Evolutionary conservation across 2,888 invertebrate genomes (phyloP), one percentile per base, ranked within the genome.

Genomic region (Cepaea hortensis): DNA sequence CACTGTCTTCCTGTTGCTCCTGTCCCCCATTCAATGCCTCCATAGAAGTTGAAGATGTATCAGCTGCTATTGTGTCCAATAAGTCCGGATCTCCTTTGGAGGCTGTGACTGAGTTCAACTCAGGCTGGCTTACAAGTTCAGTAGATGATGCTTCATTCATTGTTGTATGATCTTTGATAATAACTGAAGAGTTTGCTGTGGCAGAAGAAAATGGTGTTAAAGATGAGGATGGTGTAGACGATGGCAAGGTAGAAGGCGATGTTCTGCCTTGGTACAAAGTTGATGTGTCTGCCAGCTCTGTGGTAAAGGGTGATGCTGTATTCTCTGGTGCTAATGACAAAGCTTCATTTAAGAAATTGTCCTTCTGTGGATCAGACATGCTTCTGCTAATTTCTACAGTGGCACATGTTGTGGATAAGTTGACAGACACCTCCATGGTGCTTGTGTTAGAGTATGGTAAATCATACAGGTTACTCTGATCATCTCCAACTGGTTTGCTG

Each of bases 151-250:
- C 18, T 68, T 68, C 46, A 50, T 61, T 73, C 15, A 82, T 9
- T 61, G 23, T 23, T 55, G 61, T n/a, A 15, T 72, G 82, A 50
- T n/a, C 55, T 61, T n/a, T 11, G 3, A 35, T 15, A 23, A 23
- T 48, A 15, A 72, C 23, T 48, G 72, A 72, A 18, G 15, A 81
- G 70, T 68, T 46, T 75, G 35, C 55, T 23, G 35, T 70, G 68
- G 86, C 84, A 62, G 88, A 84, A 7, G 81, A 50, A 9, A 83
- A 83, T 0, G 62, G 72, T 48, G 83, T 18, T 35, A 70, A 48
- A 4, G 70, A 82, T 13, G 85, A 81, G 18, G 62, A 84, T 48
- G 73, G 70, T 23, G 70, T 77, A 18, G 85, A 79, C 11, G 46
- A 85, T 77, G 73, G 68, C 81, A 84, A 23, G 23, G n/a, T 11